Conservation (phyloP, 1,140 invertebrate genomes). For the silkworm (Bombyx mori) region DNA sequence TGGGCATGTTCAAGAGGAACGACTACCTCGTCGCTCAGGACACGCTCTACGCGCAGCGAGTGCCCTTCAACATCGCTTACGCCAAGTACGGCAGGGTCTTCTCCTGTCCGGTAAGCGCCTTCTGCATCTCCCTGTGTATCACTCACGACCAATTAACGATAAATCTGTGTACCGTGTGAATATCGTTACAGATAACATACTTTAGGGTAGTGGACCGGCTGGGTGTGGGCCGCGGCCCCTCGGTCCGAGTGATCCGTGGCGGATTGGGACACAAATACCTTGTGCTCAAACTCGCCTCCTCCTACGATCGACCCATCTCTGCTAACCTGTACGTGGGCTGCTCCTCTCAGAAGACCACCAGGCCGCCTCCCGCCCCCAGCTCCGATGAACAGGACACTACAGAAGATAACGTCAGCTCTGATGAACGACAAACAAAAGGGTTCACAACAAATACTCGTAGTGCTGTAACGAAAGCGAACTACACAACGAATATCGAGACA, state of each 20-base stretch:
- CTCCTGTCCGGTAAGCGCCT: constrained; percentile 37
- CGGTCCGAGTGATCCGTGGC: constrained; percentile 36
- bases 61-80: constrained; percentile 20
- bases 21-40: constrained; percentile 48
- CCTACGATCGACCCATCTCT: constrained; percentile 37
- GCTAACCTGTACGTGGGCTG: constrained; percentile 51
- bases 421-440: neutral
- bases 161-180: neutral
- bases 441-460: neutral
- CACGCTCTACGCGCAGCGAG: constrained; percentile 32
- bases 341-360: constrained; percentile 10
- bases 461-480: neutral
- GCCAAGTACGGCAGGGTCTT: constrained; percentile 46
- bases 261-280: constrained; percentile 36
- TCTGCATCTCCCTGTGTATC: neutral
- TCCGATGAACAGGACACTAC: neutral
- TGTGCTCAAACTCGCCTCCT: constrained; percentile 27
- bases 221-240: constrained; percentile 35
- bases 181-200: constrained; percentile 44
- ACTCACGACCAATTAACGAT: neutral
- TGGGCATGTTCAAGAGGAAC: constrained; percentile 47
- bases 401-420: constrained; percentile 6
- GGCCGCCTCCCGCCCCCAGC: neutral
- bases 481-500: neutral
- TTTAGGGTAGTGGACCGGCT: constrained; percentile 42